Base-by-base conservation (phyloP, 2,888 invertebrate genomes). In the Cephus nigrinus region DNA sequence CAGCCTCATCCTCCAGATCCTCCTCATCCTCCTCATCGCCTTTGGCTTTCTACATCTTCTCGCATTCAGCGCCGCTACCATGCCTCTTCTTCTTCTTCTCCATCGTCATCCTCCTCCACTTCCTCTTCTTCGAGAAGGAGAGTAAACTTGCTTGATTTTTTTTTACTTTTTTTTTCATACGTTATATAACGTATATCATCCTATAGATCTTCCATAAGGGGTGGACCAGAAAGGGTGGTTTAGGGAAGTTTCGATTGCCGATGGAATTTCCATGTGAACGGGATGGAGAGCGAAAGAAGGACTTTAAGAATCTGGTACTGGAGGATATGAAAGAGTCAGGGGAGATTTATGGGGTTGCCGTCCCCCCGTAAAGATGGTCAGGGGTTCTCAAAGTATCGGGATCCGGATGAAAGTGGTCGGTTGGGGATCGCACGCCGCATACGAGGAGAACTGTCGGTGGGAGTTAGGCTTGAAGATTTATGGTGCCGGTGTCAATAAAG, bases 401-500 rank as follows among this genome's bases (percentile, higher is more conserved):
- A 40, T 40, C 40, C 15, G 40, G 40, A 40, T 40, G 15, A 40
- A 40, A 40, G 40, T 40, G 40, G 40, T 40, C 15, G 40, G 40
- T 40, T 40, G 40, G 40, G 40, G 40, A 40, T 82, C 69, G 31
- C 15, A 30, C n/a, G 69, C 3, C 12, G 69, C 69, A 31, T 86
- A 83, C 82, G 82, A 32, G 71, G 32, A 32, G 32, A 36, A 34
- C 73, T 78, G 75, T 81, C 84, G 83, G 84, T 84, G 85, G 84
- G 84, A 85, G 85, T 87, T 84, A 81, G 85, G 78, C 81, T 75
- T 79, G 75, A 78, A 85, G 88, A 88, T 88, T 88, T 87, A 88
- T 84, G 84, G 84, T 79, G 79, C 75, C 83, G 84, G 81, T 86
- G 88, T 87, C 88, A 86, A 88, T 88, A 86, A 84, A 87, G 85